Conservation (phyloP, 2,888 invertebrate species). For the Ormia ochracea region DNA sequence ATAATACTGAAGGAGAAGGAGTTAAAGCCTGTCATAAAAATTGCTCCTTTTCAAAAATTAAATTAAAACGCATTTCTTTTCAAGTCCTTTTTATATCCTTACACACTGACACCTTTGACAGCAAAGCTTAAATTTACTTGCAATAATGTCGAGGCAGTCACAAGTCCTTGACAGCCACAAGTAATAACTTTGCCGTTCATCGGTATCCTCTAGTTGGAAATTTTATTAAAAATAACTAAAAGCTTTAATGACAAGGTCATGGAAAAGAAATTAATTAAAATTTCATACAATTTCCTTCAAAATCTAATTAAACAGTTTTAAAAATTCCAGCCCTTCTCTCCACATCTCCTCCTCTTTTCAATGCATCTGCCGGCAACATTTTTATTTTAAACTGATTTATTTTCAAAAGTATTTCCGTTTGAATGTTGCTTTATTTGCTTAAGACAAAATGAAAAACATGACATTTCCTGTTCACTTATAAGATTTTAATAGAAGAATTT, state of each 20-base stretch:
- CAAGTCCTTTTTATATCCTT: not conserved
- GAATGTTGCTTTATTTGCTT: not conserved
- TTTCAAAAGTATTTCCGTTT: slow-evolving; percentile 18
- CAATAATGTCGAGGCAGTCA: not conserved
- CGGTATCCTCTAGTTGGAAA: too few species aligned
- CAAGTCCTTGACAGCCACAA: not conserved
- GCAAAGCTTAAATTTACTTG: not conserved
- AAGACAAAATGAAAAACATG: slow-evolving; percentile 21
- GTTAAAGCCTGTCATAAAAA: too few species aligned
- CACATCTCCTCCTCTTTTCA: not conserved
- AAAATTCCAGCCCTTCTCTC: not conserved
- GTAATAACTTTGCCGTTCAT: too few species aligned
- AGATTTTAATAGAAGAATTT: not conserved
- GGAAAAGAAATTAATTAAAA: not conserved
- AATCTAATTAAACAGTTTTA: not conserved
- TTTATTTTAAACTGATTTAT: not conserved
- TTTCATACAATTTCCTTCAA: not conserved
- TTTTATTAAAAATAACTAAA: not conserved
- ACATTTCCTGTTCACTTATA: slow-evolving; percentile 48
- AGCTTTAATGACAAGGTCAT: not conserved
- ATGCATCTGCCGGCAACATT: not conserved
- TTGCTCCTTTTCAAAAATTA: not conserved
- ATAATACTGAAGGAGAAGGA: not conserved
- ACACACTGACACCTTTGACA: not conserved
- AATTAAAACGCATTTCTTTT: not conserved